Conservation (phyloP, 2,113 vertebrate species). For the Phalacrocorax aristotelis region DNA sequence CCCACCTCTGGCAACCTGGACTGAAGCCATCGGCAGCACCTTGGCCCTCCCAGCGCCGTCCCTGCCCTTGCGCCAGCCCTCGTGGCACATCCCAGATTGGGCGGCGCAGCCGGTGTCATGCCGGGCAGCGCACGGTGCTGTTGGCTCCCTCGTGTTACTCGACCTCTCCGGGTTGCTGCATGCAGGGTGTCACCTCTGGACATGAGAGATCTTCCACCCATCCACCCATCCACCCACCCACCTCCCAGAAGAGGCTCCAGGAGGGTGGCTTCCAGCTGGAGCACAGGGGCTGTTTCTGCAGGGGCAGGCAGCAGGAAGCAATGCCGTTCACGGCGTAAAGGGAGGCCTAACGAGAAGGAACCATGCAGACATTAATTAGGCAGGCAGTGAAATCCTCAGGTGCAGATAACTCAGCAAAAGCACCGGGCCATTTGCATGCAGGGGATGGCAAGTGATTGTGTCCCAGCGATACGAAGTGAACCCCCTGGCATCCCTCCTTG, state of each 20-base stretch:
- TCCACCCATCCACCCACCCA: background rate
- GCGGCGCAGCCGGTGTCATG: accelerated
- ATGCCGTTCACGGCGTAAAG: background rate
- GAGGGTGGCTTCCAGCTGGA: background rate
- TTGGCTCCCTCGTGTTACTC: background rate
- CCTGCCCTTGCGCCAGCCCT: background rate
- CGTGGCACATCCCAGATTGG: background rate
- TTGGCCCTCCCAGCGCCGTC: background rate
- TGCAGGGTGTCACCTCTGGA: background rate
- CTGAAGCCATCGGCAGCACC: background rate
- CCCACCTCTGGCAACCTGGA: background rate
- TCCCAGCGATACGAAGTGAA: background rate
- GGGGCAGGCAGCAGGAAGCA: background rate
- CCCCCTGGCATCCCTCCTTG: accelerated
- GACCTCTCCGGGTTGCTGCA: accelerated
- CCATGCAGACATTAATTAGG: background rate
- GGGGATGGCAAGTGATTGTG: background rate
- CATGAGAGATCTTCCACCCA: accelerated
- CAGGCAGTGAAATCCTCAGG: background rate
- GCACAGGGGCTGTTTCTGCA: background rate
- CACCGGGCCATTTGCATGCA: background rate
- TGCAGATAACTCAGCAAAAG: slow-evolving; percentile 13
- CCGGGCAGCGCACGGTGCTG: background rate
- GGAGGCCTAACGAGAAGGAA: background rate
- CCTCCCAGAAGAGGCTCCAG: background rate